These are phyloP conservation scores for Phycodurus eques DNA, from an alignment of 2,113 vertebrate species.

Conservation along the genomic window DNA sequence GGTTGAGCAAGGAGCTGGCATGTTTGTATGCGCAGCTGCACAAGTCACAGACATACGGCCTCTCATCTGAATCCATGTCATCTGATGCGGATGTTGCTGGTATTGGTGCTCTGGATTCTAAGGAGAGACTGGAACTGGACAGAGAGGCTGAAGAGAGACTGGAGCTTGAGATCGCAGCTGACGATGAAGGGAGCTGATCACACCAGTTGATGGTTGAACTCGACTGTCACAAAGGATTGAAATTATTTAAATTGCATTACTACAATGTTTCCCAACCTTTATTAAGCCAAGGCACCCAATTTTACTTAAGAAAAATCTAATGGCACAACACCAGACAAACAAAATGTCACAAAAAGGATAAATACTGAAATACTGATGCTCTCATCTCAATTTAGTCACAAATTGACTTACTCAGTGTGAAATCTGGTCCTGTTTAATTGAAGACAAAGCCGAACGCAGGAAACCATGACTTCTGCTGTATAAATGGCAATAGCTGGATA, in stretches of 20 bases:
- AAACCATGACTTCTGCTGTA: too few relatives aligned
- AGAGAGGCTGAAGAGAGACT: conserved; percentile 63
- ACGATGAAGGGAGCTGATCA: conserved; percentile 71
- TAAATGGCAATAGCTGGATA: too few relatives aligned
- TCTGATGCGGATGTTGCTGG: conserved; percentile 31
- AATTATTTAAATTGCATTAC: neutral
- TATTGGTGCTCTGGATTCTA: conserved; percentile 55
- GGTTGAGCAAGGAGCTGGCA: conserved; percentile 75
- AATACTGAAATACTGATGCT: too few relatives aligned
- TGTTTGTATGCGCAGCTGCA: conserved; percentile 78
- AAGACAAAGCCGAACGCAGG: too few relatives aligned
- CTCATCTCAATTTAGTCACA: too few relatives aligned
- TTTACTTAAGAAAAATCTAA: neutral
- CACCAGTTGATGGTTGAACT: conserved; percentile 73
- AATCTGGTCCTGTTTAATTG: too few relatives aligned
- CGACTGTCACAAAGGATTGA: conserved; percentile 33
- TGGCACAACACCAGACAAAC: too few relatives aligned
- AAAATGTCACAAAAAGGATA: too few relatives aligned
- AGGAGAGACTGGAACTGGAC: conserved; percentile 63
- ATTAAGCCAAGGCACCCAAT: neutral
- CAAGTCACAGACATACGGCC: conserved; percentile 74
- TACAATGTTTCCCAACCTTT: neutral
- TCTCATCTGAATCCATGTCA: conserved; percentile 68
- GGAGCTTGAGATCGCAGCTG: conserved; percentile 62
- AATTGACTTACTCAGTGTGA: too few relatives aligned